Base-by-base conservation (phyloP, 1,140 invertebrate species). In the Elymnias hypermnestra region DNA sequence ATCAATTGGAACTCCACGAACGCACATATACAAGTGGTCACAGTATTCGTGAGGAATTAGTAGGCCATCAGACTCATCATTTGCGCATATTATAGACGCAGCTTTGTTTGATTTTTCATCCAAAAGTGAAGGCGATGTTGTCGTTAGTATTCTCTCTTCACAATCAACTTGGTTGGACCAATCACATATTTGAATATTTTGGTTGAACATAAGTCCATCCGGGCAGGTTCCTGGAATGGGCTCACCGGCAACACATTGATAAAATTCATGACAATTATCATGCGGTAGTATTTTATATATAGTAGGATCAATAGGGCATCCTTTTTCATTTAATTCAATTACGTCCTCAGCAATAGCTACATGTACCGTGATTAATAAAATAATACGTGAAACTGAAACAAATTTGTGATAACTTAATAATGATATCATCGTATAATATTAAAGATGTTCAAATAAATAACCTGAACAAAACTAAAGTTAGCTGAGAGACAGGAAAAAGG, bases 111-210 rank as follows among this genome's bases (percentile, higher is more conserved):
- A 31, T 17, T 36, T 42, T 8, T 50, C 29, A 10, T 48, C 37
- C 7, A n/a, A n/a, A n/a, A n/a, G n/a, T n/a, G n/a, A n/a, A n/a
- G n/a, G n/a, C n/a, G n/a, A n/a, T n/a, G n/a, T n/a, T n/a, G n/a
- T n/a, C n/a, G n/a, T n/a, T n/a, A n/a, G n/a, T n/a, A 53, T 8
- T 40, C 64, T 55, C 5, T 64, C 55, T 5, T 38, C 55, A 29
- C 71, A 73, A 1, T 69, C 42, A 1, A 94, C 89, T 53, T 87
- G 72, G 39, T 87, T 49, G 15, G 90, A 74, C 88, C 90, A 87
- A 58, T 92, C 87, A 68, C 92, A 88, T 51, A 88, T 70, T 70
- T 89, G 73, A 10, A 58, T 57, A 25, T 77, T 38, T 28, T 90
- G 81, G 64, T 91, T 90, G 53, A 87, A 92, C 52, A 89, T 63